Evolutionary conservation across 2,888 invertebrate genomes (phyloP).

Genomic region (Phoronis australis): DNA sequence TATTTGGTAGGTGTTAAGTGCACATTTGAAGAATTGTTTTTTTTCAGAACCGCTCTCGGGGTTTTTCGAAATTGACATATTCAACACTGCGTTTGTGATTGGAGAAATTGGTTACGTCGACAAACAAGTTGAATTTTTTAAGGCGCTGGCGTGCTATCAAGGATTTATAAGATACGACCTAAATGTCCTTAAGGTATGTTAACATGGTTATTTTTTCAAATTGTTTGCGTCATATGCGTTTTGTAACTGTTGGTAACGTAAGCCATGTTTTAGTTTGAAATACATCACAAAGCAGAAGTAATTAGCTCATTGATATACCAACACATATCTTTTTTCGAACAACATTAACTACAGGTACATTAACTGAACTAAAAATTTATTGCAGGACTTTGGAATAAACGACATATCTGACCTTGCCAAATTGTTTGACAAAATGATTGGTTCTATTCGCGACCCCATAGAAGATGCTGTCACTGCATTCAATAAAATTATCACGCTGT

Average conservation of each 20-base stretch:
- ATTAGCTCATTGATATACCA: too few relatives aligned
- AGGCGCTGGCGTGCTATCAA: not conserved
- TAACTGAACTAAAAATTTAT: not conserved
- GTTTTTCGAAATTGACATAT: not conserved
- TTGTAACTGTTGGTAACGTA: too few relatives aligned
- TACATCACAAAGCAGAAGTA: too few relatives aligned
- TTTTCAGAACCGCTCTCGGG: not conserved
- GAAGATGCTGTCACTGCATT: constrained; percentile 15
- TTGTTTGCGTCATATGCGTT: too few relatives aligned
- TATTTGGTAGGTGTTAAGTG: too few relatives aligned
- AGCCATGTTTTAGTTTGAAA: too few relatives aligned
- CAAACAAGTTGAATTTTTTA: not conserved
- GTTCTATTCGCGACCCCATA: constrained; percentile 18
- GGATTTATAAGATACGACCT: not conserved
- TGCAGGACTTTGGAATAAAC: constrained; percentile 25
- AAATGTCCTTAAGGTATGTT: not conserved
- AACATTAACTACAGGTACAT: too few relatives aligned
- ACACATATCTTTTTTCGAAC: too few relatives aligned
- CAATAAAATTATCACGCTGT: constrained; percentile 13
- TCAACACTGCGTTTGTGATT: not conserved
- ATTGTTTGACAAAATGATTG: constrained; percentile 20
- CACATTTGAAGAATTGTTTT: not conserved
- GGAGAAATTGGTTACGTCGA: not conserved
- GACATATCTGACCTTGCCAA: constrained; percentile 17
- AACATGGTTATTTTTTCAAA: too few relatives aligned